phyloP scores from a whole-genome alignment of 1,140 invertebrate species.

The Drosophila auraria region DNA sequence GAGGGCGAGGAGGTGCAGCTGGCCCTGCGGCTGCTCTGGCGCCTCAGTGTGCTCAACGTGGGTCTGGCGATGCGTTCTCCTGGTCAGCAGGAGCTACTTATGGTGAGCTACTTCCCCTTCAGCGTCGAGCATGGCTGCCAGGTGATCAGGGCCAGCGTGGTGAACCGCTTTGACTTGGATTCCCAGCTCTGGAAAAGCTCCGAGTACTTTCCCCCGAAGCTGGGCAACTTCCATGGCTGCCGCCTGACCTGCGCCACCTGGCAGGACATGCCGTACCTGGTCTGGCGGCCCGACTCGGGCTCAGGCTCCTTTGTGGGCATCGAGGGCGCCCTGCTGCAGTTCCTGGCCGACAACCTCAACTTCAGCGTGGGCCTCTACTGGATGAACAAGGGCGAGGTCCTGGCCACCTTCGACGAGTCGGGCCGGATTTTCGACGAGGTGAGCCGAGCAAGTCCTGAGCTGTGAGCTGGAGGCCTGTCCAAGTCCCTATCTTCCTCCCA shows the following conservation, averaged over 20 bases:
- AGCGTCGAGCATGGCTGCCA: slow-evolving; percentile 37
- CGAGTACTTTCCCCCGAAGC: slow-evolving; percentile 58
- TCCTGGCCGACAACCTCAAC: slow-evolving; percentile 69
- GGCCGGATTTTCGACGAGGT: slow-evolving; percentile 65
- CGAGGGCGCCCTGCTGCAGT: slow-evolving; percentile 70
- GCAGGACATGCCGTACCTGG: slow-evolving; percentile 78
- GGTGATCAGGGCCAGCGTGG: slow-evolving; percentile 36
- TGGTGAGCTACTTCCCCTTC: slow-evolving; percentile 67
- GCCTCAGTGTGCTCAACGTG: slow-evolving; percentile 62
- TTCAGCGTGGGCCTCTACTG: slow-evolving; percentile 66
- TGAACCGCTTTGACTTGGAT: slow-evolving; percentile 41
- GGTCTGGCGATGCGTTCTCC: slow-evolving; percentile 26
- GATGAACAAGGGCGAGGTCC: slow-evolving; percentile 62
- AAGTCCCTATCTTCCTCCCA: neutral
- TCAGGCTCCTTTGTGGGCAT: slow-evolving; percentile 59
- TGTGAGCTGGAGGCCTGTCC: no score
- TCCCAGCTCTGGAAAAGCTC: slow-evolving; percentile 9
- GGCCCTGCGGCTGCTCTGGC: slow-evolving; percentile 58
- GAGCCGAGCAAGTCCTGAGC: neutral
- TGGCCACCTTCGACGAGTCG: slow-evolving; percentile 66
- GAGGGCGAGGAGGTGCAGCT: slow-evolving; percentile 21
- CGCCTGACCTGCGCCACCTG: slow-evolving; percentile 73
- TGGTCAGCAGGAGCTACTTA: neutral
- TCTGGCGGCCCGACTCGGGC: slow-evolving; percentile 9
- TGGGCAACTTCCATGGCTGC: slow-evolving; percentile 71